A percentile compares a stretch with the other conserved stretches of the same genome.
Conservation (phyloP, 2,113 vertebrate genomes). For the Actenoides hombroni region DNA sequence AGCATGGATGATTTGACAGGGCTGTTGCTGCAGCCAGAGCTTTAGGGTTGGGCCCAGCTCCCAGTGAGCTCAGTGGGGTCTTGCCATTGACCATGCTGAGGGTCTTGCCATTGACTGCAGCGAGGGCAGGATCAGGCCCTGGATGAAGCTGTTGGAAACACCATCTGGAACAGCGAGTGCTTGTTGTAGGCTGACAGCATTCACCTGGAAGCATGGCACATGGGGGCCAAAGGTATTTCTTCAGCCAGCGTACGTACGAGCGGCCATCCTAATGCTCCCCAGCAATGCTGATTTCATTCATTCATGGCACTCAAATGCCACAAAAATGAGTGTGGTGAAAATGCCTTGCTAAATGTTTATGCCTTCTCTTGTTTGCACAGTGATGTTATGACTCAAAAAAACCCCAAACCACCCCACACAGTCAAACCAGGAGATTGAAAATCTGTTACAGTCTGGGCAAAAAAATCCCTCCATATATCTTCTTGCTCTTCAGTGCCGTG, state of each 20-base stretch:
- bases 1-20: not conserved
- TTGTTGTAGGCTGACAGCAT: not conserved
- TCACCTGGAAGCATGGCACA: not conserved
- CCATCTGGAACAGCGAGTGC: not conserved
- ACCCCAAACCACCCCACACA: not conserved
- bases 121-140: not conserved
- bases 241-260: fast-evolving
- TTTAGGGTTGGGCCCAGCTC: not conserved
- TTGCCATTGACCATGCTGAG: not conserved
- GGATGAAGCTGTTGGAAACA: not conserved
- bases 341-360: not conserved
- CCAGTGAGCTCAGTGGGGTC: not conserved
- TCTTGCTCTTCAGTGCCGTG: not conserved
- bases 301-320: not conserved
- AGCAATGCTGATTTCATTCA: not conserved
- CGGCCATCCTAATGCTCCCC: not conserved
- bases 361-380: not conserved
- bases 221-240: not conserved
- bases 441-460: not conserved
- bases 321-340: not conserved
- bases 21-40: not conserved
- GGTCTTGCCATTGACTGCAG: not conserved
- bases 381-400: not conserved
- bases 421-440: not conserved
- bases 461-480: not conserved